Evolutionary conservation across 2,797 vertebrate species (phyloP).

Genomic region (Enteromius anoplus): DNA sequence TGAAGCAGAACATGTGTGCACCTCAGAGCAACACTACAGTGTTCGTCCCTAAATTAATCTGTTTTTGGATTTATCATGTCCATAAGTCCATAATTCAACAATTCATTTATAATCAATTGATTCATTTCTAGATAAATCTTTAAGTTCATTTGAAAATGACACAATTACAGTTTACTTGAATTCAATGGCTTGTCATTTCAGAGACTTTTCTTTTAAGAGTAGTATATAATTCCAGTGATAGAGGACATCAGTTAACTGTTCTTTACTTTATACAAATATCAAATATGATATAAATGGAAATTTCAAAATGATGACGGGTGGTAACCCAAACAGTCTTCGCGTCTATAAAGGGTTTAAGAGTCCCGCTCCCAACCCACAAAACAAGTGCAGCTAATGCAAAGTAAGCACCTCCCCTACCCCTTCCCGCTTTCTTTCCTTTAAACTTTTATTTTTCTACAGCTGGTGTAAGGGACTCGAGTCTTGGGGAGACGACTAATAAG

Average conservation of each 20-base stretch:
- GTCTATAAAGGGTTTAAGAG: constrained; percentile 72
- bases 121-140: neutral
- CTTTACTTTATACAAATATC: constrained; percentile 69
- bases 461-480: constrained; percentile 60
- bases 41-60: neutral
- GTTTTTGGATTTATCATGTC: neutral
- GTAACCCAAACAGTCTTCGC: constrained; percentile 71
- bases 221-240: constrained; percentile 2
- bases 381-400: constrained; percentile 79
- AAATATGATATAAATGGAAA: constrained; percentile 72
- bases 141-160: neutral
- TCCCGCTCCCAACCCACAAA: constrained; percentile 69
- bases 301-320: constrained; percentile 67
- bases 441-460: constrained; percentile 80
- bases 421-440: constrained; percentile 64
- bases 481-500: constrained; percentile 75
- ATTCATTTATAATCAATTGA: neutral
- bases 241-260: constrained; percentile 50
- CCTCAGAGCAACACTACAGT: neutral
- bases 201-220: neutral
- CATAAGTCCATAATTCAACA: neutral
- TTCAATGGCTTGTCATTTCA: neutral
- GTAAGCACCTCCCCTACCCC: constrained; percentile 25
- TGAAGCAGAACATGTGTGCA: neutral
- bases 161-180: neutral